Percentiles rank a stretch among this genome's conserved stretches.
phyloP scores from a whole-genome alignment of 2,888 invertebrate species.

The Pheosia tremula region DNA sequence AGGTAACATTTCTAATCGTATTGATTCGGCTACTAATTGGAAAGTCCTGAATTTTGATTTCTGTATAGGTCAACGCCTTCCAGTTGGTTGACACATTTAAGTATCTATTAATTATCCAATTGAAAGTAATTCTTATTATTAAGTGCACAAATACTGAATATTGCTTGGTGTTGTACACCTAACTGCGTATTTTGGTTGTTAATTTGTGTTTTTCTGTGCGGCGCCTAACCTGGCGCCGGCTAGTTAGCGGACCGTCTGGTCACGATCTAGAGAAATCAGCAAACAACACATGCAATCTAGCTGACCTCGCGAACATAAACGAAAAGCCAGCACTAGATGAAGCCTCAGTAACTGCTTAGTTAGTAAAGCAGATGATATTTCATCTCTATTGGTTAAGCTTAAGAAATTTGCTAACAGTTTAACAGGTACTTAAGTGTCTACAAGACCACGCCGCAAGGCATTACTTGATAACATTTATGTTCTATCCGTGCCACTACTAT shows the following conservation, averaged over 20 bases:
- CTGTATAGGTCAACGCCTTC: too few species aligned
- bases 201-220: background rate
- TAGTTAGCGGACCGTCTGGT: background rate
- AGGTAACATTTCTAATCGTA: too few species aligned
- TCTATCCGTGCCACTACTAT: too few species aligned
- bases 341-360: background rate
- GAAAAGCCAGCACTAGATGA: background rate
- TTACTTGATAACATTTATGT: too few species aligned
- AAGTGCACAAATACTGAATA: background rate
- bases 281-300: background rate
- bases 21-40: too few species aligned
- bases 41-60: too few species aligned
- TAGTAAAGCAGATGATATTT: background rate
- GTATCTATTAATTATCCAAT: background rate
- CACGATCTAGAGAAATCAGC: slow-evolving; percentile 5
- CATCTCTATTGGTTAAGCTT: too few species aligned
- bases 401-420: too few species aligned
- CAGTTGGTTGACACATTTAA: background rate
- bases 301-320: background rate
- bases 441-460: too few species aligned
- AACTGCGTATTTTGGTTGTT: background rate
- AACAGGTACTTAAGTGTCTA: too few species aligned
- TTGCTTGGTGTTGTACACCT: background rate
- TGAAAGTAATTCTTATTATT: background rate
- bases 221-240: slow-evolving; percentile 2